These are phyloP conservation scores for Pelodytes ibericus DNA, from an alignment of 2,797 vertebrate genomes.

Conservation along the genomic window DNA sequence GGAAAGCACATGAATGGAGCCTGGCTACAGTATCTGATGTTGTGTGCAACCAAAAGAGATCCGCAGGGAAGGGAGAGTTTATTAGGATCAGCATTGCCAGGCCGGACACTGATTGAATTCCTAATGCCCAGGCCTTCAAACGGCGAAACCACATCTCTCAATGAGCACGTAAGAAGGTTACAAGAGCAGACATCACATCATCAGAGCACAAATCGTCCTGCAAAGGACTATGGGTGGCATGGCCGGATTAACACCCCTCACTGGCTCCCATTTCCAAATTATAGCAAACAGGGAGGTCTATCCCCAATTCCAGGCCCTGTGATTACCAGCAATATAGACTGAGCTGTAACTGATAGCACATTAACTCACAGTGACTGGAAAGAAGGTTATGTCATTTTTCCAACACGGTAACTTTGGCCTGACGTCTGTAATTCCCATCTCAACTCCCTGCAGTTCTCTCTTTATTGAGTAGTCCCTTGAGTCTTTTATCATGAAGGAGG, in stretches of 20 bases:
- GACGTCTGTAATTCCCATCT: too few relatives aligned
- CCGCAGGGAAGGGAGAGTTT: constrained; percentile 18
- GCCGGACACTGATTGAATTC: constrained; percentile 1
- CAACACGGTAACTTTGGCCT: too few relatives aligned
- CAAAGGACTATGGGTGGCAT: neutral
- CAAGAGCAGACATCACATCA: neutral
- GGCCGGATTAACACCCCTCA: neutral
- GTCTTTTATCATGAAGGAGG: too few relatives aligned
- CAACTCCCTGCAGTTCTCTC: too few relatives aligned
- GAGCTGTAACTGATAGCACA: too few relatives aligned
- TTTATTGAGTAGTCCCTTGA: too few relatives aligned
- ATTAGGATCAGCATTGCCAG: constrained; percentile 25
- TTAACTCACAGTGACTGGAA: too few relatives aligned
- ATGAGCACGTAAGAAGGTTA: constrained; percentile 14
- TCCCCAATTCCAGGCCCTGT: too few relatives aligned
- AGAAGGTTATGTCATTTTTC: too few relatives aligned
- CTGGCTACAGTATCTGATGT: constrained; percentile 17
- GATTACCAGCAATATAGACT: too few relatives aligned
- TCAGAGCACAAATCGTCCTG: neutral
- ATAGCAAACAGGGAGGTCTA: too few relatives aligned
- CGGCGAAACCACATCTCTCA: neutral
- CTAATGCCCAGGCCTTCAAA: constrained; percentile 5
- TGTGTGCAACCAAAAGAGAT: constrained; percentile 2
- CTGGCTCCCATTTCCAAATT: too few relatives aligned
- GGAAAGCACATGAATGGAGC: constrained; percentile 22